Base-by-base conservation (phyloP, 2,888 invertebrate species). In the Cryptocephalus moraei region DNA sequence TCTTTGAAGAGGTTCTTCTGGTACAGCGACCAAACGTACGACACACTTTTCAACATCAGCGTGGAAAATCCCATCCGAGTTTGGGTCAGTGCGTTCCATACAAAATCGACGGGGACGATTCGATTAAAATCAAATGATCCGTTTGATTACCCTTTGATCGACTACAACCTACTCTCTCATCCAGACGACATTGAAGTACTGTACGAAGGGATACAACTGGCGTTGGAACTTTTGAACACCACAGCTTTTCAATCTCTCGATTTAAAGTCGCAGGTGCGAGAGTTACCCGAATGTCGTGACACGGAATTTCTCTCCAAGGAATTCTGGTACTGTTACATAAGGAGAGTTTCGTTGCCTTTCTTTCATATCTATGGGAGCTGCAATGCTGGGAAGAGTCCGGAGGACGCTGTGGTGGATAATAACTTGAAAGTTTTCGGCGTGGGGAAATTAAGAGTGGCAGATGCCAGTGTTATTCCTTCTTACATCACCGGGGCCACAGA, bases 341-440 rank as follows among this genome's bases (percentile, higher is more conserved):
- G 55, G 48, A 51, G 78, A 8, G 33, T 39, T 1, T 31, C 39
- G 11, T 2, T 8, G 0, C 11, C 12, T 9, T 8, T 81, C 33
- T 81, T 81, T 58, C 84, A 84, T 63, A 80, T 81, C 56, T 74
- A 79, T 52, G 80, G 78, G 3, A 82, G 83, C 1, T 80, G 80
- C 43, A 32, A 41, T 0, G 46, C 45, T 45, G 50, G 50, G 8
- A n/a, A 22, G 6, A 39, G 39, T 41, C 68, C 62, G 1, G 79
- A 81, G 56, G 72, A 75, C 0, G 76, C 81, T 1, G 79, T 84
- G 1, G 81, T 83, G 1, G 77, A 79, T 62, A 73, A 76, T 1
- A 73, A 78, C 54, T 63, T 81, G 10, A 71, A 74, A 51, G 81
- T 82, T 1, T 71, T 77, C 53, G 81, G 81, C 1, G 64, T 82